Conservation (phyloP, 2,797 vertebrate genomes). For the Halcyon leucocephala region DNA sequence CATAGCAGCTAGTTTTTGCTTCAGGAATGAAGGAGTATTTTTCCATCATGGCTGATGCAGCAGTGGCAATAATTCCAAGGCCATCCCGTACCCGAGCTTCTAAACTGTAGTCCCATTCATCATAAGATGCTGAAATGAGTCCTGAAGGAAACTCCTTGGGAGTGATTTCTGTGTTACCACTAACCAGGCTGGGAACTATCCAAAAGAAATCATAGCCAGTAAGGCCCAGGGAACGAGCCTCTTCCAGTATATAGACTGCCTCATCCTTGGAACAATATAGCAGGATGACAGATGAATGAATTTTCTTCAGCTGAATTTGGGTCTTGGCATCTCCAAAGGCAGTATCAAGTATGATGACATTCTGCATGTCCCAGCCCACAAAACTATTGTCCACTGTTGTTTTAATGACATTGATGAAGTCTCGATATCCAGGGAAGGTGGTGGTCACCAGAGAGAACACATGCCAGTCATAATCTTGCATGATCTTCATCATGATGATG, state of each 20-base stretch:
- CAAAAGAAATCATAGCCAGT: conserved; percentile 97
- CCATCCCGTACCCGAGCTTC: conserved; percentile 92
- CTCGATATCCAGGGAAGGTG: conserved; percentile 95
- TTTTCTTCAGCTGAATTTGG: conserved; percentile 96
- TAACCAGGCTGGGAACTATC: conserved; percentile 96
- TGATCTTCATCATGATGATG: conserved; percentile 95
- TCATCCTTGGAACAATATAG: conserved; percentile 97
- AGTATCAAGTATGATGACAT: conserved; percentile 89
- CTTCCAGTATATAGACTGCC: conserved; percentile 91
- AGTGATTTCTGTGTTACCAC: conserved; percentile 91
- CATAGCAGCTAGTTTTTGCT: conserved; percentile 92
- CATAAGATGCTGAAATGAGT: conserved; percentile 95
- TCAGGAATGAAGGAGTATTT: conserved; percentile 94
- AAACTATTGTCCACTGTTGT: conserved; percentile 97
- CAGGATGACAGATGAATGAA: conserved; percentile 94
- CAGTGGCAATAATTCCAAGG: conserved; percentile 95
- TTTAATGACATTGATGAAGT: conserved; percentile 95
- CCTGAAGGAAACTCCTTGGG: conserved; percentile 93
- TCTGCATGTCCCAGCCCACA: conserved; percentile 98
- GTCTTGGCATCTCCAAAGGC: conserved; percentile 91
- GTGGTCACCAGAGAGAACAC: conserved; percentile 97
- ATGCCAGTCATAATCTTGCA: conserved; percentile 99
- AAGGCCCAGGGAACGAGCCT: conserved; percentile 94
- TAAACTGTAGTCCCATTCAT: conserved; percentile 97
- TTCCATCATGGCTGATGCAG: conserved; percentile 93